These are phyloP conservation scores for Gymnothorax reevesii DNA, from an alignment of 2,797 vertebrate species.

Conservation along the genomic window DNA sequence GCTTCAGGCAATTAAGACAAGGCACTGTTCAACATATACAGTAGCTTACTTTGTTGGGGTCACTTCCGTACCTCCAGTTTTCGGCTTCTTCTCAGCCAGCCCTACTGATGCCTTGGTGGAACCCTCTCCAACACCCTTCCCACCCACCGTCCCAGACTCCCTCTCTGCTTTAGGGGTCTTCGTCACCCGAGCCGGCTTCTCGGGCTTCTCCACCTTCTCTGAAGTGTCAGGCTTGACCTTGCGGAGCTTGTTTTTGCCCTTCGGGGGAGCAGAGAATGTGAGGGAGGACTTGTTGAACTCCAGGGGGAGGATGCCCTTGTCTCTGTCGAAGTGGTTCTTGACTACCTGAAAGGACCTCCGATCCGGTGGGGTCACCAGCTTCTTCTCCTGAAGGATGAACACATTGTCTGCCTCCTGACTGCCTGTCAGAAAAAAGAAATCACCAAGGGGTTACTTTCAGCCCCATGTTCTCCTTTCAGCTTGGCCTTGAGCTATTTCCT, in stretches of 20 bases:
- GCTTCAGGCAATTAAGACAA: background rate
- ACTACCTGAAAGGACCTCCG: slow-evolving; percentile 90
- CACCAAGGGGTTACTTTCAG: background rate
- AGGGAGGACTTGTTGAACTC: slow-evolving; percentile 92
- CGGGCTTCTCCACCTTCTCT: slow-evolving; percentile 43
- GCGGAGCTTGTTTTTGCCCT: slow-evolving; percentile 79
- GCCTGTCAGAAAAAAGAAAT: slow-evolving; percentile 69
- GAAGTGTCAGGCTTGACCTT: slow-evolving; percentile 69
- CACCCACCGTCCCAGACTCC: slow-evolving; percentile 28
- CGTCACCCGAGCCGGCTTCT: background rate
- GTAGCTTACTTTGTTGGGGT: background rate
- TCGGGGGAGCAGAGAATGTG: slow-evolving; percentile 79
- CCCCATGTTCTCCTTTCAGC: background rate
- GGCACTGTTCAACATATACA: background rate
- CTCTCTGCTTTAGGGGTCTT: slow-evolving; percentile 42
- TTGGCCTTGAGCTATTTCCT: too few relatives aligned
- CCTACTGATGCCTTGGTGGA: background rate
- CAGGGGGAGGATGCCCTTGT: slow-evolving; percentile 90
- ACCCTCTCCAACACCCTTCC: slow-evolving; percentile 29
- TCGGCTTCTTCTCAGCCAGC: background rate
- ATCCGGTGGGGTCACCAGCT: slow-evolving; percentile 83
- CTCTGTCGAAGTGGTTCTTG: slow-evolving; percentile 97
- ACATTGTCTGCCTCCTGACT: slow-evolving; percentile 98
- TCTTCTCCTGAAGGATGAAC: slow-evolving; percentile 95
- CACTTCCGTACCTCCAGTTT: background rate